phyloP scores from a whole-genome alignment of 2,888 invertebrate species.

The Aporophyla lueneburgensis region DNA sequence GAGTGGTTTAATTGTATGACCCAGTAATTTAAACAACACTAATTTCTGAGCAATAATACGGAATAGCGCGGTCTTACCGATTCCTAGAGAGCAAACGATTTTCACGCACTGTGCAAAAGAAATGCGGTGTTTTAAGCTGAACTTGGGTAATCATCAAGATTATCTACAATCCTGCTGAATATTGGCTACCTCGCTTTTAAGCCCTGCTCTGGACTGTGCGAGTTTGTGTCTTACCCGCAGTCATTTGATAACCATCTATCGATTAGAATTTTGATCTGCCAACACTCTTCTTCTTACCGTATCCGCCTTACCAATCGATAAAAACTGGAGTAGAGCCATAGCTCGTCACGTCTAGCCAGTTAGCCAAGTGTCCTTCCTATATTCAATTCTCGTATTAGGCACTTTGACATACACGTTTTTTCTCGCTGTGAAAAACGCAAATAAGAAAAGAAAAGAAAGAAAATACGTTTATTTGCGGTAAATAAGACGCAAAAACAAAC shows the following conservation, averaged over 20 bases:
- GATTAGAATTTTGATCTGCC: background rate
- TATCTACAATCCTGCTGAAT: background rate
- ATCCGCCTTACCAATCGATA: background rate
- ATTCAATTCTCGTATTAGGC: background rate
- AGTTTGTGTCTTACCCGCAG: too few relatives aligned
- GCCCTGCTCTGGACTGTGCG: background rate
- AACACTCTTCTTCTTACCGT: background rate
- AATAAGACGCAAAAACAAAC: too few relatives aligned
- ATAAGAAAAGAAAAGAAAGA: too few relatives aligned
- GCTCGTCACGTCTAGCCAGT: background rate
- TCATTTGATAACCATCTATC: background rate
- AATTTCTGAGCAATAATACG: constrained; percentile 65
- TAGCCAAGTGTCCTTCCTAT: background rate
- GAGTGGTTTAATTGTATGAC: constrained; percentile 64
- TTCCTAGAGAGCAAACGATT: constrained; percentile 22
- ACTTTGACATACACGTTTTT: too few relatives aligned
- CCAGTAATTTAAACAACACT: constrained; percentile 66
- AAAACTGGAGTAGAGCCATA: too few relatives aligned
- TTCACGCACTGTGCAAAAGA: constrained; percentile 22
- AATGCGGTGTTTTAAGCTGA: constrained; percentile 4
- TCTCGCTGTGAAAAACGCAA: too few relatives aligned
- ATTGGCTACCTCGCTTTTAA: background rate
- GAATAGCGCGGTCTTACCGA: constrained; percentile 23
- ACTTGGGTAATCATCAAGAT: background rate
- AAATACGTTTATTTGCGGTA: too few relatives aligned